Evolutionary conservation across 1,140 invertebrate species (phyloP).

Genomic region (Drosophila triauraria): DNA sequence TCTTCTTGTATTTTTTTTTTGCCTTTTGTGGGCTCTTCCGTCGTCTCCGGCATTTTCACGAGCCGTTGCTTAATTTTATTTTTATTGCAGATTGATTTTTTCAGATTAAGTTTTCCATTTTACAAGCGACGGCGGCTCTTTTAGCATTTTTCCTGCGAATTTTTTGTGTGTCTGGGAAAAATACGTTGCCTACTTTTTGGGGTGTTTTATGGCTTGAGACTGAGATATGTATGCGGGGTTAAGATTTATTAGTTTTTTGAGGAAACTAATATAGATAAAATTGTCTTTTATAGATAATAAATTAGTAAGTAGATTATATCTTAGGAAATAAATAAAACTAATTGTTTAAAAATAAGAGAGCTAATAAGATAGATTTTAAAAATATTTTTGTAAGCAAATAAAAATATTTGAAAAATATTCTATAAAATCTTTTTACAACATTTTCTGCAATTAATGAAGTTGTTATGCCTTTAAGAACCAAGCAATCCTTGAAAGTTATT

Average conservation of each 20-base stretch:
- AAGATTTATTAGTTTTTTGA: too few species aligned
- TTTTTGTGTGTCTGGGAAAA: slow-evolving; percentile 23
- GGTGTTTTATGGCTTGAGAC: not conserved
- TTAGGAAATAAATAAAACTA: not conserved
- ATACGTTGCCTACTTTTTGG: slow-evolving; percentile 46
- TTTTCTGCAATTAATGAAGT: not conserved
- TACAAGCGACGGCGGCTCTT: slow-evolving; percentile 27
- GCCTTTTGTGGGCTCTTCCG: slow-evolving; percentile 9
- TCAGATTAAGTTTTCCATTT: slow-evolving; percentile 76
- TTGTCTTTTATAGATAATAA: not conserved
- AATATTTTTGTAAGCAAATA: not conserved
- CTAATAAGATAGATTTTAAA: too few species aligned
- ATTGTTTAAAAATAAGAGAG: too few species aligned
- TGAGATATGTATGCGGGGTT: not conserved
- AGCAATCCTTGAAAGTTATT: not conserved
- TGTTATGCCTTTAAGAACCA: not conserved
- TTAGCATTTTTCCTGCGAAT: slow-evolving; percentile 4
- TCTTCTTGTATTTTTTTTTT: slow-evolving; percentile 13
- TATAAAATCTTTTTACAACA: not conserved
- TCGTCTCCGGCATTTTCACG: slow-evolving; percentile 49
- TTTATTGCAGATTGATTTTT: slow-evolving; percentile 84
- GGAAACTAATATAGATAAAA: not conserved
- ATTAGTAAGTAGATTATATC: not conserved
- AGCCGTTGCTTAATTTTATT: slow-evolving; percentile 77
- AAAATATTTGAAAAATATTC: not conserved